Evolutionary conservation across 2,888 invertebrate species (phyloP), one percentile per base, ranked within the genome.

Genomic region (Andrena chrysosceles): DNA sequence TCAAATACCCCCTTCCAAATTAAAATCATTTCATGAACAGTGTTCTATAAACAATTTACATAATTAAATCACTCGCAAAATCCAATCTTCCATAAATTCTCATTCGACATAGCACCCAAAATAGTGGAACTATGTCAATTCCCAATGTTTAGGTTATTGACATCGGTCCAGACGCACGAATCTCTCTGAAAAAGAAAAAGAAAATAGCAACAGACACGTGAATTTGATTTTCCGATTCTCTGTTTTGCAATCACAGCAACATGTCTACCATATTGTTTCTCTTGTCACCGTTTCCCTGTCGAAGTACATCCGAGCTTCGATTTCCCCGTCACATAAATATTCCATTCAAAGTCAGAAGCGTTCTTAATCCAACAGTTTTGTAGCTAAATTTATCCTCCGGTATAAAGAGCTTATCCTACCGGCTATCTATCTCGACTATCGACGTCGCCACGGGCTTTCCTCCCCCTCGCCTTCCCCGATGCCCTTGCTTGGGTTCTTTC

Each of bases 351-450:
- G 66, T 83, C 72, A 62, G 69, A 79, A 70, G 70, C 76, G 33
- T 60, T 66, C 69, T 70, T 83, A 79, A 84, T 79, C 83, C 76
- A 69, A 70, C 73, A 78, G 70, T 84, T 84, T 78, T 74, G 83
- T 78, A 83, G 78, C 59, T 71, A 68, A 83, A 84, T 83, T 78
- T 84, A 80, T 77, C 73, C 71, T 49, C 33, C 3, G 82, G 82
- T 73, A 73, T 76, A 77, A 81, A 81, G 76, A 66, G 71, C 81
- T 83, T 83, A 83, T 83, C 81, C 76, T 49, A 29, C 33, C 48
- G 66, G 63, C 72, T 49, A 83, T 81, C 81, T 82, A 63, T 82
- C 69, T 81, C 59, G 75, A 42, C 75, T 81, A 76, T 81, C 82
- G 81, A 74, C 81, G 73, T 69, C 64, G 64, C 79, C 49, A 67